Conservation (phyloP, 2,888 invertebrate species). For the Linyphia triangularis region DNA sequence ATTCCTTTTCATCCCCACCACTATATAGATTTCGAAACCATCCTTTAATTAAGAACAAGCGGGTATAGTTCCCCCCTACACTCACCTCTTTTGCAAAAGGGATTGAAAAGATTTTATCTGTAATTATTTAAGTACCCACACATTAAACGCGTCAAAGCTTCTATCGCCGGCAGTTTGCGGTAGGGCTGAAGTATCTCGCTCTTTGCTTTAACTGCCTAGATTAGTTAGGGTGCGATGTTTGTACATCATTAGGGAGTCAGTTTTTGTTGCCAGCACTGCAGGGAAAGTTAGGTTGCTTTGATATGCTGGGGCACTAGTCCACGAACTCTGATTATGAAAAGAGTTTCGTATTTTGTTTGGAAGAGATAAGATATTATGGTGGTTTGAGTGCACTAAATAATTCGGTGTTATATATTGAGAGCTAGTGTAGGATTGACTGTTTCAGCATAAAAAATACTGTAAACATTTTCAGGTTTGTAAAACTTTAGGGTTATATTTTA, state of each 20-base stretch:
- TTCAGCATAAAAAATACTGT: too few relatives aligned
- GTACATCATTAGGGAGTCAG: conserved; percentile 1
- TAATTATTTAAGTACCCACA: conserved; percentile 50
- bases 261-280: background rate
- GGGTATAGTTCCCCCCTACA: background rate
- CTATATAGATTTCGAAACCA: background rate
- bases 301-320: too few relatives aligned
- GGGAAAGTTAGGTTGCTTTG: too few relatives aligned
- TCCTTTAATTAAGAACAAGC: background rate
- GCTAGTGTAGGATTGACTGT: too few relatives aligned
- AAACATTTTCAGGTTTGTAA: too few relatives aligned
- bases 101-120: conserved; percentile 52
- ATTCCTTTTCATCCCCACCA: background rate
- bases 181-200: background rate
- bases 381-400: too few relatives aligned
- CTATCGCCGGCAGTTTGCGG: conserved; percentile 21
- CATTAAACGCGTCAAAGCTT: conserved; percentile 52
- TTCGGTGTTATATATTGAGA: too few relatives aligned
- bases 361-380: too few relatives aligned
- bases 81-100: background rate
- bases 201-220: background rate
- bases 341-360: too few relatives aligned
- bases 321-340: too few relatives aligned
- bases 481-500: too few relatives aligned
- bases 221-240: background rate